A percentile compares a stretch with the other conserved stretches of the same genome.
These are phyloP conservation scores for Cerastis rubricosa DNA, from an alignment of 2,888 invertebrate species.

Conservation along the genomic window DNA sequence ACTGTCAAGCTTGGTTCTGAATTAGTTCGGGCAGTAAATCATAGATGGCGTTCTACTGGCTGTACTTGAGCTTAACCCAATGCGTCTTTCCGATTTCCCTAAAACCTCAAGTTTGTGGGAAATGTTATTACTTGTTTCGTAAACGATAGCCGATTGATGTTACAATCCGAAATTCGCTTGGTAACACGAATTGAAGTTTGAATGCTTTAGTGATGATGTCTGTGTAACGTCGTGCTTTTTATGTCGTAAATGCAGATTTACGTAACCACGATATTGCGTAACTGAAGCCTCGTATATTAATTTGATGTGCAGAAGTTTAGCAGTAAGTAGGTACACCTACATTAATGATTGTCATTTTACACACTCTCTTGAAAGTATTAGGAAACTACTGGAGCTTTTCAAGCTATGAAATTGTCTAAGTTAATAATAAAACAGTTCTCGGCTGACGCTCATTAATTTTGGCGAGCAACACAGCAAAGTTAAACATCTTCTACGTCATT, in stretches of 20 bases:
- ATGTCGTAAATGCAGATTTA: not conserved
- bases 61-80: no score
- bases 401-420: no score
- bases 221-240: not conserved
- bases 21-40: not conserved
- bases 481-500: not conserved
- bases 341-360: not conserved
- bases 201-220: not conserved
- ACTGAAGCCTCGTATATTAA: not conserved
- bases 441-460: not conserved
- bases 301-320: not conserved
- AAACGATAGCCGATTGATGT: not conserved
- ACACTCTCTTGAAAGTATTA: no score
- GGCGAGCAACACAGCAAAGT: not conserved
- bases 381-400: no score
- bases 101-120: not conserved
- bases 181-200: not conserved
- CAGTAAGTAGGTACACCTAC: no score
- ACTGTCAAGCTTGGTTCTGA: not conserved
- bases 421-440: not conserved
- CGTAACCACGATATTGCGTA: not conserved
- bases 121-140: not conserved
- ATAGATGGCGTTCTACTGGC: slow-evolving; percentile 41
- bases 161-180: not conserved
- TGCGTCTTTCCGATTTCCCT: no score